phyloP scores from a whole-genome alignment of 2,888 invertebrate genomes.

The Aphodius granarius region DNA sequence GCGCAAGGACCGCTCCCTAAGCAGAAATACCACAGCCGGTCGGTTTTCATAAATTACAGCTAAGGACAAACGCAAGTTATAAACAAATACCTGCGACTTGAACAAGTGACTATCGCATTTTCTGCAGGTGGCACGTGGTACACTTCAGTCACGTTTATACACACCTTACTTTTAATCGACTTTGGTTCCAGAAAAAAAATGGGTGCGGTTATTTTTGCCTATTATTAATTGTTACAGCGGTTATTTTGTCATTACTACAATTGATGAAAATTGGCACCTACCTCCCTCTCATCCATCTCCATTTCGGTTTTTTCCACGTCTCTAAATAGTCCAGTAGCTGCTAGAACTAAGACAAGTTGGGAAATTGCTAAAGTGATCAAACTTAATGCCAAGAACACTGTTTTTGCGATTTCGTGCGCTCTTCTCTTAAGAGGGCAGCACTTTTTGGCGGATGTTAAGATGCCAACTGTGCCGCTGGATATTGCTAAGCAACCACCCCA shows the following conservation, averaged over 20 bases:
- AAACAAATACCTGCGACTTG: background rate
- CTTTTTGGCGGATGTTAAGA: conserved; percentile 63
- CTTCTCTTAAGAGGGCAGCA: conserved; percentile 54
- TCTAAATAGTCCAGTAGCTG: conserved; percentile 63
- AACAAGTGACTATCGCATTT: background rate
- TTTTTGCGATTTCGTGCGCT: conserved; percentile 60
- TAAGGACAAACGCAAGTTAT: background rate
- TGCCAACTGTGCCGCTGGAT: conserved; percentile 64
- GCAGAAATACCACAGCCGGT: background rate
- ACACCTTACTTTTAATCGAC: background rate
- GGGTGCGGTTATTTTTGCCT: background rate
- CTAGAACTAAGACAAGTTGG: conserved; percentile 62
- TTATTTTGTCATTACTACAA: background rate
- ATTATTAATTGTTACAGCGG: too few species aligned
- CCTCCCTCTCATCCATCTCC: conserved; percentile 16
- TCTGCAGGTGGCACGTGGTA: background rate
- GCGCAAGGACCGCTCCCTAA: background rate
- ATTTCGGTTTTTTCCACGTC: conserved; percentile 54
- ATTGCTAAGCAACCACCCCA: conserved; percentile 70
- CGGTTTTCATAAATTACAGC: background rate
- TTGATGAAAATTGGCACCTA: conserved; percentile 5
- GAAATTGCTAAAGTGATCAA: conserved; percentile 63
- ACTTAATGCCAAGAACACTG: conserved; percentile 67
- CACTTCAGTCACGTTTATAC: background rate
- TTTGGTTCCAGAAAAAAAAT: background rate